Evolutionary conservation across 2,888 invertebrate genomes (phyloP).

Genomic region (Dione juno): DNA sequence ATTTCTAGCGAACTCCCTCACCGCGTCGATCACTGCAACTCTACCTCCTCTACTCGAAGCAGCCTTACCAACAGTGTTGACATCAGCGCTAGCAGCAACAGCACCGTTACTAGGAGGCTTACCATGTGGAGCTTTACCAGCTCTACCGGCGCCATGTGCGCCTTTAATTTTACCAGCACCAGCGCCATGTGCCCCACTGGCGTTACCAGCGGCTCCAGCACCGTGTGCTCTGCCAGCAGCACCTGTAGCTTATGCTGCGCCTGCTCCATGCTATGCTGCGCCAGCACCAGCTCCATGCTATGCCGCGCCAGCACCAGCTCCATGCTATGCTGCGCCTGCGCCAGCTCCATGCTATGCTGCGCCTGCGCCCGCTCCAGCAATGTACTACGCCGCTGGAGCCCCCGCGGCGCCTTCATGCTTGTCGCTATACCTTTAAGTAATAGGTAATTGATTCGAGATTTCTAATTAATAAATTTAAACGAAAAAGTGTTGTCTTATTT

Average conservation of each 20-base stretch:
- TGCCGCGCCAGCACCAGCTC: neutral
- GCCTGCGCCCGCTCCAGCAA: conserved; percentile 25
- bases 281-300: conserved; percentile 35
- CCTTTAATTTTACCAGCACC: conserved; percentile 15
- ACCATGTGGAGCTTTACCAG: conserved; percentile 36
- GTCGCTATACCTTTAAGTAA: conserved; percentile 27
- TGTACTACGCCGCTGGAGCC: too few species aligned
- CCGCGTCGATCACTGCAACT: conserved; percentile 49
- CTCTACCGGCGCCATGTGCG: conserved; percentile 1
- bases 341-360: conserved; percentile 16
- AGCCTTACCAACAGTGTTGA: conserved; percentile 58
- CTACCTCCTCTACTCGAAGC: conserved; percentile 52
- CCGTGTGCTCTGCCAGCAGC: conserved; percentile 8
- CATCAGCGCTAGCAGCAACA: conserved; percentile 58
- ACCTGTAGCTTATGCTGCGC: conserved; percentile 33
- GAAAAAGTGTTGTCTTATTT: neutral
- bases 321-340: neutral
- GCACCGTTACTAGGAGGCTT: conserved; percentile 53
- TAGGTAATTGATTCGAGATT: neutral
- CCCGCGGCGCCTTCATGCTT: conserved; percentile 26
- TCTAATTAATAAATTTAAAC: neutral
- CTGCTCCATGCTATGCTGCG: conserved; percentile 22
- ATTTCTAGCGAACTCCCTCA: conserved; percentile 47
- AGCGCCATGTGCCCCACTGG: conserved; percentile 32
- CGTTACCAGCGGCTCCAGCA: conserved; percentile 3